Evolutionary conservation across 2,888 invertebrate species (phyloP).

Genomic region (Trissonchulus sp.): DNA sequence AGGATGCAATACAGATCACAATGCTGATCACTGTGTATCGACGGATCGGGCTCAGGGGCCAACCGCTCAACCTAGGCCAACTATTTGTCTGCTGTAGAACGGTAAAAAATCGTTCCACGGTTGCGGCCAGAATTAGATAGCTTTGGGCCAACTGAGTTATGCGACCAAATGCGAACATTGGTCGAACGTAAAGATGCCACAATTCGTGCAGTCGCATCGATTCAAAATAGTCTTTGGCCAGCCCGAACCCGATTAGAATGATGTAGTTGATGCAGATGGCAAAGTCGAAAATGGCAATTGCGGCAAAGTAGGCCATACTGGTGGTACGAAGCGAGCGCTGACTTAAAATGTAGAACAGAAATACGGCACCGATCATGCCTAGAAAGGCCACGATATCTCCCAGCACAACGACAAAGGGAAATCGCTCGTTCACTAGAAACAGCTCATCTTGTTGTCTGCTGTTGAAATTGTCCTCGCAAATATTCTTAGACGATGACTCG

Average conservation of each 20-base stretch:
- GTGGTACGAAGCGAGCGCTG: neutral
- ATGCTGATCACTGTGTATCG: neutral
- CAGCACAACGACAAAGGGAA: slow-evolving; percentile 23
- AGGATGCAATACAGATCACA: neutral
- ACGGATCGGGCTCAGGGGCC: neutral
- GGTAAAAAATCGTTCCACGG: slow-evolving; percentile 18
- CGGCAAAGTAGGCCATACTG: slow-evolving; percentile 3
- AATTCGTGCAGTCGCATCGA: slow-evolving; percentile 4
- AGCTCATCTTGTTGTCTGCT: no score
- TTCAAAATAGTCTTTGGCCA: slow-evolving; percentile 23
- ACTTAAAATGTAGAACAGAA: slow-evolving; percentile 3
- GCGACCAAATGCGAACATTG: slow-evolving; percentile 23
- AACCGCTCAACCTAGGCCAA: neutral
- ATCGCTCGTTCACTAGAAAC: slow-evolving; percentile 21
- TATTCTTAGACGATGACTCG: no score
- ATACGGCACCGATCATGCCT: slow-evolving; percentile 3
- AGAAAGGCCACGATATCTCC: neutral
- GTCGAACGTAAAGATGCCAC: slow-evolving; percentile 18
- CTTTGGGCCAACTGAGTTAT: slow-evolving; percentile 21
- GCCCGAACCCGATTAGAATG: slow-evolving; percentile 18
- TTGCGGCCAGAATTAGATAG: slow-evolving; percentile 21
- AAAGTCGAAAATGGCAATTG: neutral
- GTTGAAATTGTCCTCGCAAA: no score
- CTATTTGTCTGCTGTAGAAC: neutral
- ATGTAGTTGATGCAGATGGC: slow-evolving; percentile 19